Evolutionary conservation across 2,797 vertebrate genomes (phyloP), one percentile per base, ranked within the genome.

Genomic region (Schizopygopsis malacanthus): DNA sequence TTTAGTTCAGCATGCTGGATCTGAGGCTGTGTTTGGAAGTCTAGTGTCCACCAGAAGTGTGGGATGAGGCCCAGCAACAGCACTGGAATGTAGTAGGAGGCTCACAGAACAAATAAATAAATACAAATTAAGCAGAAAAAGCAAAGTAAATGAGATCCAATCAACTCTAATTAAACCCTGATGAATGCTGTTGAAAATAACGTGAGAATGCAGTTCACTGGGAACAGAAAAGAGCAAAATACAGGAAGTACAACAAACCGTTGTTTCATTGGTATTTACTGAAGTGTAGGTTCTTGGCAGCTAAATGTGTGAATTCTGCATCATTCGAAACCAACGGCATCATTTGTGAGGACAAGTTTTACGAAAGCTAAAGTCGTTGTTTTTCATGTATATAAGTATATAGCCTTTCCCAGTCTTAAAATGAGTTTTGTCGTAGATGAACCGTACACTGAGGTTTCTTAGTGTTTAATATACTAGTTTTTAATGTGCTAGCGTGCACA

Each of bases 21-120:
- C 28, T 37, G 63, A 33, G 28, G 69, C 67, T 59, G 28, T 8
- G 54, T 81, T 87, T 41, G 20, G 28, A 84, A 86, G 47, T 33
- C 56, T 78, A n/a, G 72, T 73, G 77, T 85, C 50, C 56, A 33
- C 25, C 72, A 87, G 75, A n/a, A 85, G 61, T 87, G 86, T 82
- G 85, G 79, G 81, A 85, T 54, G 73, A 59, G 61, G 50, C 73
- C 81, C 81, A 87, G 75, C 37, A 67, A 10, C 50, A 61, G 50
- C 77, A 67, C 78, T 87, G 83, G 81, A 73, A 81, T 84, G 80
- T 37, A 67, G 15, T 45, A 84, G 80, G 84, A 52, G 75, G 73
- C 79, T 69, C 18, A 25, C 54, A 45, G 28, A 56, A 22, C 47
- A 83, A 85, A 56, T 25, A 67, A 50, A 67, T 43, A 67, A 76